Evolutionary conservation across 2,888 invertebrate species (phyloP).

Genomic region (Thysanoteuthis rhombus): DNA sequence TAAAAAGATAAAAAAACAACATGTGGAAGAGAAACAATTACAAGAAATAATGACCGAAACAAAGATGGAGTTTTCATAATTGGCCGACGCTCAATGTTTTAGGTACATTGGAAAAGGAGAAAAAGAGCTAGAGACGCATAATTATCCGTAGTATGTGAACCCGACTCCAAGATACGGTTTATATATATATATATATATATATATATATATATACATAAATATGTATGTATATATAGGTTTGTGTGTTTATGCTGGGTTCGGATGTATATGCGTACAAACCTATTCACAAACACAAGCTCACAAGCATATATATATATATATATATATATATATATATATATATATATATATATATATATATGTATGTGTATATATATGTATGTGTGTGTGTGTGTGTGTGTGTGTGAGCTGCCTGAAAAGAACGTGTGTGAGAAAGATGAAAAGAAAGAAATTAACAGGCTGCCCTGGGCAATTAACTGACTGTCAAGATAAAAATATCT

Average conservation of each 20-base stretch:
- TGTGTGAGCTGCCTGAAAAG: neutral
- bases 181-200: neutral
- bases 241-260: too few species aligned
- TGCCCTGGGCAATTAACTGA: neutral
- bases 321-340: constrained; percentile 12
- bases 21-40: too few species aligned
- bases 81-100: too few species aligned
- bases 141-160: too few species aligned
- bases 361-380: neutral
- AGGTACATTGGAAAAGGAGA: too few species aligned
- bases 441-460: neutral
- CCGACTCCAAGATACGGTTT: neutral
- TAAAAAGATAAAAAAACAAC: too few species aligned
- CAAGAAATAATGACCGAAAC: too few species aligned
- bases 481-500: constrained; percentile 12
- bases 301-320: neutral
- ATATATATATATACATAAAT: neutral
- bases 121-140: too few species aligned
- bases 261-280: neutral
- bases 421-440: neutral
- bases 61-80: too few species aligned
- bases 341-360: neutral
- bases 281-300: neutral
- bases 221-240: neutral
- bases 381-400: neutral